A percentile compares a stretch with the other conserved stretches of the same genome.
Conservation (phyloP, 1,140 invertebrate genomes). For the Calephelis nemesis region DNA sequence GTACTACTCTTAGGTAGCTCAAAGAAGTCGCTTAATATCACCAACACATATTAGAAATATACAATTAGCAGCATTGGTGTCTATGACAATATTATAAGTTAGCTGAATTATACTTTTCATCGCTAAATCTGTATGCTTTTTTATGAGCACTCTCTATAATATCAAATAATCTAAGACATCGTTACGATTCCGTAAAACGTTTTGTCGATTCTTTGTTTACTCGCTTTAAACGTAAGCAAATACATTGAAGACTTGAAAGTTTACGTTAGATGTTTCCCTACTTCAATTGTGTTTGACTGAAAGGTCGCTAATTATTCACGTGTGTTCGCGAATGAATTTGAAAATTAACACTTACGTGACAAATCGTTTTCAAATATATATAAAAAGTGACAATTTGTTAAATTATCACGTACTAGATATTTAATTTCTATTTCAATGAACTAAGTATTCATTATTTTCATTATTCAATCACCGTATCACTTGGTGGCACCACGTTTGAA, state of each 20-base stretch:
- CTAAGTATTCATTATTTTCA: too few relatives aligned
- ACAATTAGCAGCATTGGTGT: too few relatives aligned
- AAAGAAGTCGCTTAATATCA: too few relatives aligned
- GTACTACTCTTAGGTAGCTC: too few relatives aligned
- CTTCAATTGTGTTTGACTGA: constrained; percentile 10
- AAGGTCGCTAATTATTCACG: constrained; percentile 50
- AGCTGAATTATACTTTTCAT: too few relatives aligned
- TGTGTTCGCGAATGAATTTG: constrained; percentile 49
- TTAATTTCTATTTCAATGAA: background rate
- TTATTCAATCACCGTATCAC: too few relatives aligned
- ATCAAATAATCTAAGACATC: background rate
- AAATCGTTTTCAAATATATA: constrained; percentile 37
- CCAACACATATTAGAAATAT: too few relatives aligned
- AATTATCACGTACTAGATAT: background rate
- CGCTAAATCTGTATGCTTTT: background rate
- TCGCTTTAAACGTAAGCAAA: constrained; percentile 15
- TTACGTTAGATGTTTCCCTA: constrained; percentile 16
- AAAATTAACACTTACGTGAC: constrained; percentile 32
- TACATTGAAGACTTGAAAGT: constrained; percentile 12
- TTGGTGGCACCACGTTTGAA: too few relatives aligned
- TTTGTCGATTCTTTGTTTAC: constrained; percentile 17
- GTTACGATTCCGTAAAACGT: constrained; percentile 21
- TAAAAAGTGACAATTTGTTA: background rate
- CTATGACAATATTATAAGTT: too few relatives aligned
- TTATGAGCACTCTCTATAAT: background rate